These are phyloP conservation scores for Helicoverpa assulta DNA, from an alignment of 2,888 invertebrate genomes.

Conservation along the genomic window DNA sequence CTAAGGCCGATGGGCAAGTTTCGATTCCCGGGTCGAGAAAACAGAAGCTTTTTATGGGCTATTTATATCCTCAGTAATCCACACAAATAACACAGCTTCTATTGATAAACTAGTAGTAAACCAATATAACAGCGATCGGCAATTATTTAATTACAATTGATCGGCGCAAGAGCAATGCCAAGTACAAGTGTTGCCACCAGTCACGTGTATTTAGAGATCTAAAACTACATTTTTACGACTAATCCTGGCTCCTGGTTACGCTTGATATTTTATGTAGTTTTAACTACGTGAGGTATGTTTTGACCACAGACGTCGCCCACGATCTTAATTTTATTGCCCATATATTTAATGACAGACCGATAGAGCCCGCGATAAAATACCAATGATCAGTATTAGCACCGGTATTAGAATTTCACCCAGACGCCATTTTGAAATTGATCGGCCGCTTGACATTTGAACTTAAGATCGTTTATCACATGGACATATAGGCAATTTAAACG, in stretches of 20 bases:
- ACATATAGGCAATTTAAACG: slow-evolving; percentile 34
- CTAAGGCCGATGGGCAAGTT: no score
- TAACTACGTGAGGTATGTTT: slow-evolving; percentile 63
- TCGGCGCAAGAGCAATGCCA: slow-evolving; percentile 21
- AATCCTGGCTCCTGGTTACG: slow-evolving; percentile 51
- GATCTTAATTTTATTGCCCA: slow-evolving; percentile 58
- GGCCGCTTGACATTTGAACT: slow-evolving; percentile 44
- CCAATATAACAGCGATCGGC: slow-evolving; percentile 19
- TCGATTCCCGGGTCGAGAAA: no score
- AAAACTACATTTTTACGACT: slow-evolving; percentile 48
- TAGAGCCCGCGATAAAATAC: slow-evolving; percentile 59
- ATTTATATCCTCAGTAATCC: neutral
- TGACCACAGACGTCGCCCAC: slow-evolving; percentile 60
- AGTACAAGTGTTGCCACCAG: slow-evolving; percentile 29
- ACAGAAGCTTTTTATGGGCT: no score
- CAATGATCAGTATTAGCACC: slow-evolving; percentile 56
- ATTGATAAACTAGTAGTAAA: slow-evolving; percentile 12
- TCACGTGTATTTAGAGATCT: slow-evolving; percentile 38
- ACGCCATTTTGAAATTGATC: slow-evolving; percentile 57
- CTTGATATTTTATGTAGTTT: slow-evolving; percentile 57
- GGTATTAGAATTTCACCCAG: slow-evolving; percentile 54
- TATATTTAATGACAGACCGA: slow-evolving; percentile 60
- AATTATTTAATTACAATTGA: slow-evolving; percentile 44
- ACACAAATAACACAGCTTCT: neutral
- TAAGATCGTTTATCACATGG: slow-evolving; percentile 45